Evolutionary conservation across 2,797 vertebrate genomes (phyloP), one percentile per base, ranked within the genome.

Genomic region (Alcedo atthis): DNA sequence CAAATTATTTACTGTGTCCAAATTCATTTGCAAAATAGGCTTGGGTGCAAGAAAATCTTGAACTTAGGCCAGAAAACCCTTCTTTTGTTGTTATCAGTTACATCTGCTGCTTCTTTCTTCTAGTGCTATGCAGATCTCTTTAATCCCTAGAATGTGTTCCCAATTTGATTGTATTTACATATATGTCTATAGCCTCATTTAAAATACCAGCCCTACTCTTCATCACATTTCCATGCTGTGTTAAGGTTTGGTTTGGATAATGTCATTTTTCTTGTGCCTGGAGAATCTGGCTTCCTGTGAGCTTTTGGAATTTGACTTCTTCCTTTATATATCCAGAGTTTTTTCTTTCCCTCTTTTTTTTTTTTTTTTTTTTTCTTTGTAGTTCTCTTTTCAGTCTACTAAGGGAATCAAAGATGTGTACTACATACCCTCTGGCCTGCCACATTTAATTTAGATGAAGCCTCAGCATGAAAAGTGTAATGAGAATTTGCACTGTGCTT

Each of bases 121-220:
- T 81, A 89, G 77, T 81, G 81, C 84, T 95, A 82, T 8, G 49
- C 67, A 96, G 96, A 97, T 95, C 95, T 93, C 86, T 96, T 88
- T 98, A 97, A 98, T 97, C 95, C 90, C 85, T 80, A 71, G 92
- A 97, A 98, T 97, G 64, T 96, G 94, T 94, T 97, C 90, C 88
- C 75, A 96, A 97, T 97, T 97, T 93, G 76, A 87, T 83, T 93
- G 69, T 92, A 96, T 97, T 96, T 96, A 96, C 94, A 95, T 96
- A 90, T 73, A 92, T 95, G 96, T 94, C 94, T 96, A 69, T 93
- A 89, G 46, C 24, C 67, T 93, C 90, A 71, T 74, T 94, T 84
- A 85, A 90, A 93, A 94, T 35, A 89, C 16, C 61, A 96, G 79
- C 73, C 62, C 90, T 96, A 95, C 88, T 95, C 96, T 96, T 97